Conservation (phyloP, 2,888 invertebrate genomes). For the Acleris holmiana region DNA sequence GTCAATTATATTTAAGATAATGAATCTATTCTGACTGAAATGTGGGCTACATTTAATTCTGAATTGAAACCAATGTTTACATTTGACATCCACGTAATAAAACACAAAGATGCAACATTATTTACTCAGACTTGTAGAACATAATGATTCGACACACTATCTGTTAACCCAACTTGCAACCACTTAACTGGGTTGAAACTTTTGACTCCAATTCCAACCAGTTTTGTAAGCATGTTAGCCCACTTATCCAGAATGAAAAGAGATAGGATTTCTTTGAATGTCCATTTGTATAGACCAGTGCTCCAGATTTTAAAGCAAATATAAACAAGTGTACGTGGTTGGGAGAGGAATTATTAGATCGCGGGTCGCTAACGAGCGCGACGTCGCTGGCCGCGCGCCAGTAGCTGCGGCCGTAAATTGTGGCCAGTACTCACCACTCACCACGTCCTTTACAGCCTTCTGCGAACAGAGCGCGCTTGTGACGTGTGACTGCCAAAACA, state of each 20-base stretch:
- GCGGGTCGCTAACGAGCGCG: constrained; percentile 69
- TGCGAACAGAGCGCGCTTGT: constrained; percentile 9
- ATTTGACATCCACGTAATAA: no score
- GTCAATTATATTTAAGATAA: no score
- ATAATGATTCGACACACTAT: no score
- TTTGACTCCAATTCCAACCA: neutral
- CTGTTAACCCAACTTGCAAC: no score
- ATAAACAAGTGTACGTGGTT: constrained; percentile 67
- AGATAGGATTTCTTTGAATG: constrained; percentile 35
- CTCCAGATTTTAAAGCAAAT: constrained; percentile 53
- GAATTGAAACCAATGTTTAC: no score
- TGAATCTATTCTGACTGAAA: no score
- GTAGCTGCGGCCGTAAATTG: constrained; percentile 63
- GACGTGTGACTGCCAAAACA: constrained; percentile 16
- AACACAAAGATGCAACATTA: no score
- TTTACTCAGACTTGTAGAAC: no score
- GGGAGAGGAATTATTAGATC: constrained; percentile 71
- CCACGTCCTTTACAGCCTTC: constrained; percentile 38
- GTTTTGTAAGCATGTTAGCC: constrained; percentile 28
- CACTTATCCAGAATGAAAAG: constrained; percentile 38
- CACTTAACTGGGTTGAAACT: neutral
- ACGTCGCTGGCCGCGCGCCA: constrained; percentile 65
- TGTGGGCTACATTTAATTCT: no score
- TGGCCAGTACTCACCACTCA: constrained; percentile 49
- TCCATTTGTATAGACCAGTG: constrained; percentile 48